phyloP scores from a whole-genome alignment of 2,888 invertebrate genomes.

The Aphidoletes aphidimyza region DNA sequence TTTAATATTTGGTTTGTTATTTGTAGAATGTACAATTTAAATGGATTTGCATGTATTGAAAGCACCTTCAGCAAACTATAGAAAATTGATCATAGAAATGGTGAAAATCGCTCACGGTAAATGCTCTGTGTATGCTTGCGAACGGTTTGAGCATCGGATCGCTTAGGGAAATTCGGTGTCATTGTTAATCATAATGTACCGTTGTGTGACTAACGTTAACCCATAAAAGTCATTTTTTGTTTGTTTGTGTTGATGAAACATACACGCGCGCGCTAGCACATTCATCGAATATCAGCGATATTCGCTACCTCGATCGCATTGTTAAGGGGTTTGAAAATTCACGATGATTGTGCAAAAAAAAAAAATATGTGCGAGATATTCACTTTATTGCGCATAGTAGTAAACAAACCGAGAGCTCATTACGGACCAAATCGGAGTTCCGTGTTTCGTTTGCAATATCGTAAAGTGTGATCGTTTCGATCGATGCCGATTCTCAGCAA shows the following conservation, averaged over 20 bases:
- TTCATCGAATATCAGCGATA: background rate
- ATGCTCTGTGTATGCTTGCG: too few species aligned
- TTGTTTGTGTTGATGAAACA: background rate
- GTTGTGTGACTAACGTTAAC: constrained; percentile 9
- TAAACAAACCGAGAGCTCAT: background rate
- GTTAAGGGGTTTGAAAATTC: background rate
- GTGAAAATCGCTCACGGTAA: too few species aligned
- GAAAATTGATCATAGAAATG: background rate
- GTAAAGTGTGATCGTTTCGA: background rate
- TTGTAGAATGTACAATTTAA: background rate
- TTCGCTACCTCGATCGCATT: background rate
- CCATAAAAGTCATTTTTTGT: constrained; percentile 13
- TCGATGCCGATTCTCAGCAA: background rate
- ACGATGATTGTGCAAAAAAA: constrained; percentile 27
- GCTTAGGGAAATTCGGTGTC: constrained; percentile 37
- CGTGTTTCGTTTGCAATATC: background rate
- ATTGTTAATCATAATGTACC: constrained; percentile 42
- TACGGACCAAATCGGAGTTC: background rate
- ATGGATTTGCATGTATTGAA: background rate
- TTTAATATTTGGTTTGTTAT: background rate
- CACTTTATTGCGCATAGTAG: constrained; percentile 6
- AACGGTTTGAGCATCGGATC: background rate
- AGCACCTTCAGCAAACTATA: constrained; percentile 12
- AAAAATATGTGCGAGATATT: background rate
- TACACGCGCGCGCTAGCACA: background rate